These are phyloP conservation scores for Conger conger DNA, from an alignment of 2,113 vertebrate species.

Conservation along the genomic window DNA sequence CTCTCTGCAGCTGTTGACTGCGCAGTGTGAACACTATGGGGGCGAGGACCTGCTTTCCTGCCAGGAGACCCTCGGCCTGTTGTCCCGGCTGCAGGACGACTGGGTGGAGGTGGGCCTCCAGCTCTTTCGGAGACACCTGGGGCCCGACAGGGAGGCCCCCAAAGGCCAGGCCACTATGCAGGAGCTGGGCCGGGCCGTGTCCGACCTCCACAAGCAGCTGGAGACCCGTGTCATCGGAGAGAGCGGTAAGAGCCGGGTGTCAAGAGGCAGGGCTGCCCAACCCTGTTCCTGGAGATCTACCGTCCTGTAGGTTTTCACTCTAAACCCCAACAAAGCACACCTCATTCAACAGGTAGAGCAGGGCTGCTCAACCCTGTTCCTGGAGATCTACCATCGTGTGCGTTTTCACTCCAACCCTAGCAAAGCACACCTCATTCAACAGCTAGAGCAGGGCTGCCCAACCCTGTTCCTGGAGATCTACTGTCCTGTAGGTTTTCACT, in stretches of 20 bases:
- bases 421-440: too few species aligned
- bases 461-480: too few species aligned
- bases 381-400: too few species aligned
- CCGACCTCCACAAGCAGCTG: slow-evolving; percentile 63
- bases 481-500: too few species aligned
- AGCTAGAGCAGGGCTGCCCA: too few species aligned
- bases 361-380: too few species aligned
- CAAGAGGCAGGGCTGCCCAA: too few species aligned
- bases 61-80: slow-evolving; percentile 64
- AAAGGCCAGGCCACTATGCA: slow-evolving; percentile 49
- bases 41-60: slow-evolving; percentile 62
- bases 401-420: too few species aligned
- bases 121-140: slow-evolving; percentile 70
- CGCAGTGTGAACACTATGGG: slow-evolving; percentile 60
- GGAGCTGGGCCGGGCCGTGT: slow-evolving; percentile 52
- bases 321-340: too few species aligned
- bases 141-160: slow-evolving; percentile 50
- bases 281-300: too few species aligned
- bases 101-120: slow-evolving; percentile 67
- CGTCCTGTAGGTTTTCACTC: too few species aligned
- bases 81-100: slow-evolving; percentile 59
- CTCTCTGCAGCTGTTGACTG: slow-evolving; percentile 60
- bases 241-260: slow-evolving; percentile 63
- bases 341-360: too few species aligned
- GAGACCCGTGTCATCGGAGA: slow-evolving; percentile 64